Evolutionary conservation across 2,888 invertebrate genomes (phyloP).

Genomic region (Petrolisthes manimaculis): DNA sequence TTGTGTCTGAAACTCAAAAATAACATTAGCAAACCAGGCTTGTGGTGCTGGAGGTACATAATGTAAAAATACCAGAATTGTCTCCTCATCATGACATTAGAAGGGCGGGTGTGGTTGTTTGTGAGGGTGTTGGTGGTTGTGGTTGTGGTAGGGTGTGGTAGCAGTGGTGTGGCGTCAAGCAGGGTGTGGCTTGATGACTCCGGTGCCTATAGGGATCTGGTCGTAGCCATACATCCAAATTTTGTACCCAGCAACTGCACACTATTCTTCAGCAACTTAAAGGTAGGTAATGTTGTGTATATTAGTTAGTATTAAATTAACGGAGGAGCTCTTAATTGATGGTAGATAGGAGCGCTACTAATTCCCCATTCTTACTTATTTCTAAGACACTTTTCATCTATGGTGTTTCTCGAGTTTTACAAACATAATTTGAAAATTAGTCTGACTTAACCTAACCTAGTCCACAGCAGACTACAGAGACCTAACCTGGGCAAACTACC

Average conservation of each 20-base stretch:
- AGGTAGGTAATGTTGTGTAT: conserved; percentile 23
- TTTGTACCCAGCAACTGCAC: conserved; percentile 46
- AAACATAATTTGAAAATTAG: too few species aligned
- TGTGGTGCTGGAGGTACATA: background rate
- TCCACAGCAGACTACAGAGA: too few species aligned
- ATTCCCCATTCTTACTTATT: too few species aligned
- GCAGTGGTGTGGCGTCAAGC: conserved; percentile 4
- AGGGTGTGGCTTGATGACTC: conserved; percentile 46
- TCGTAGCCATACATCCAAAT: conserved; percentile 39
- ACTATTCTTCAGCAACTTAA: conserved; percentile 40
- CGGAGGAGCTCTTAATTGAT: too few species aligned
- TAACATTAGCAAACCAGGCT: background rate
- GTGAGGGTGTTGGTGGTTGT: conserved; percentile 6
- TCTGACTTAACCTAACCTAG: too few species aligned
- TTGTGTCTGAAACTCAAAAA: background rate
- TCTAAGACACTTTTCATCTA: too few species aligned
- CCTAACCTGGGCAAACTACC: too few species aligned
- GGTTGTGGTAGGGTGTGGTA: background rate
- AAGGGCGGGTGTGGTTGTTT: background rate
- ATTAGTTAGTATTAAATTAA: too few species aligned
- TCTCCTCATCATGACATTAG: background rate
- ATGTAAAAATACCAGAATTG: background rate
- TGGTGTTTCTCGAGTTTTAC: too few species aligned
- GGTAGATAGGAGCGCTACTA: too few species aligned
- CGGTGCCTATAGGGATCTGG: conserved; percentile 51